Evolutionary conservation across 2,797 vertebrate species (phyloP).

Genomic region (Platalea minor): DNA sequence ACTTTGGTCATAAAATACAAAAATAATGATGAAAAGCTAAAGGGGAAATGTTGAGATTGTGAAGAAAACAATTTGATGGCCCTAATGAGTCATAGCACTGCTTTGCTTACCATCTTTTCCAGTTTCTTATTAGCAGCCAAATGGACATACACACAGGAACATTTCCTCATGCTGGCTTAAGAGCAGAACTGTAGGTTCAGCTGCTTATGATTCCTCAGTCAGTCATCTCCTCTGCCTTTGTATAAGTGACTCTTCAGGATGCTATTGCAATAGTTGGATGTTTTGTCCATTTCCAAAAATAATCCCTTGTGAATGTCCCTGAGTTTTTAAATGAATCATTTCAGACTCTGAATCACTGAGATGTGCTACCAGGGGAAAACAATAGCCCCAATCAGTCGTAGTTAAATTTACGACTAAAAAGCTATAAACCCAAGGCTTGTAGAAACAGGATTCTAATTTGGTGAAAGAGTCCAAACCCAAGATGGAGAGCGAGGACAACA

Average conservation of each 20-base stretch:
- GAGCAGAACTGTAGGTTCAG: background rate
- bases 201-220: background rate
- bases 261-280: background rate
- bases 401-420: background rate
- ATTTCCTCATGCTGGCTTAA: background rate
- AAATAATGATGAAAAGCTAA: background rate
- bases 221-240: background rate
- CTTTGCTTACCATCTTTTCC: background rate
- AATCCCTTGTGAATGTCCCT: background rate
- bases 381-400: background rate
- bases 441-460: background rate
- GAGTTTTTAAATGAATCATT: background rate
- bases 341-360: conserved; percentile 1
- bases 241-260: background rate
- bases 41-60: background rate
- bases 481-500: background rate
- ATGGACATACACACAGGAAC: background rate
- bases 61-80: background rate
- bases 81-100: background rate
- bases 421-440: background rate
- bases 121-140: background rate
- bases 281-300: background rate
- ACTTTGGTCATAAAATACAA: background rate
- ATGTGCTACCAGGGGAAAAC: background rate
- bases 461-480: background rate